Evolutionary conservation across 2,113 vertebrate genomes (phyloP), one percentile per base, ranked within the genome.

Genomic region (Esox niger): DNA sequence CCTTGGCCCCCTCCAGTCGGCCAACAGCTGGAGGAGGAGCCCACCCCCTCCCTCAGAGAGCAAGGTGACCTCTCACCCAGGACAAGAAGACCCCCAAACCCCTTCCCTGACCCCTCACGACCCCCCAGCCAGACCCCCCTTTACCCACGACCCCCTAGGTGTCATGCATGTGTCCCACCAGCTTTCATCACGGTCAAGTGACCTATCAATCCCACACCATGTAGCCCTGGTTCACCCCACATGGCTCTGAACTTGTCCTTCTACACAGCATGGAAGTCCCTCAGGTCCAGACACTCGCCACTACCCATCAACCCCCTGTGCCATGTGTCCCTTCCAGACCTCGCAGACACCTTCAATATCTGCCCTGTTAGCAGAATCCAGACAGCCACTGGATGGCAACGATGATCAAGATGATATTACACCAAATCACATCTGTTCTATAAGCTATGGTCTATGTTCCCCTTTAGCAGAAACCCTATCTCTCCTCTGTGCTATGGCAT

Each of bases 1-100:
- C 88, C 89, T 55, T 89, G 90, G 88, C 89, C 90, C 76, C 77
- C 88, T 71, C 90, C 88, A 1, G 88, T 91, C 70, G 89, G 89
- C 83, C 88, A 90, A 73, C 87, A 90, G 74, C 86, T 87, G 82
- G 83, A 88, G 74, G 87, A 89, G 82, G 89, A 88, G 49, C 75
- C 78, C 71, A 31, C 79, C 54, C 74, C 79, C 72, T 30, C 79
- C 38, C 25, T 79, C 79, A 87, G 85, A 80, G 88, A 87, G 79
- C 88, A 84, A 91, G 89, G 90, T 91, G 87, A 92, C 79, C 83
- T 82, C 74, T 84, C 61, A 80, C 77, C 82, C 82, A 26, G n/a
- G 76, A 69, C 9, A 38, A 52, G n/a, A 33, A 25, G 43, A 33
- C 13, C 49, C 17, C 46, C 59, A 65, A 47, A 31, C 49, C n/a